Conservation (phyloP, 2,113 vertebrate species). For the Butorides virescens region DNA sequence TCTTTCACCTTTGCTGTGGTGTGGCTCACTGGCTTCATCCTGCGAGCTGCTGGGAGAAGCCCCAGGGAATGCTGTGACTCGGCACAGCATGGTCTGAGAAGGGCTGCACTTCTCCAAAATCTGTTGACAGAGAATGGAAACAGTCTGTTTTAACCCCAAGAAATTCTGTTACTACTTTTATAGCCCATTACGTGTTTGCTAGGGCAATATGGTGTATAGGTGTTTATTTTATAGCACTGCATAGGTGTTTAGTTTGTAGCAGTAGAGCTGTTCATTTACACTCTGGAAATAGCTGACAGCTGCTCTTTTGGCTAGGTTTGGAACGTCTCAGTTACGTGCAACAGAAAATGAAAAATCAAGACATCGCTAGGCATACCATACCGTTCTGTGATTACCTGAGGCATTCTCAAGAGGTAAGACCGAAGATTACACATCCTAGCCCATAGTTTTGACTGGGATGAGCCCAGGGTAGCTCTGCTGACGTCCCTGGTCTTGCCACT, state of each 20-base stretch:
- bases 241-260: background rate
- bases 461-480: background rate
- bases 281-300: background rate
- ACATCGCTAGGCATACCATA: slow-evolving; percentile 3
- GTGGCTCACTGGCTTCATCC: background rate
- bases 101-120: background rate
- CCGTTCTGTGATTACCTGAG: slow-evolving; percentile 63
- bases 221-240: background rate
- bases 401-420: slow-evolving; percentile 70
- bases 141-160: background rate
- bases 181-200: background rate
- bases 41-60: background rate
- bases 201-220: background rate
- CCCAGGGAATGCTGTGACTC: background rate
- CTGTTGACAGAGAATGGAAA: background rate
- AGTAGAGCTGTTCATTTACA: background rate
- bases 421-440: background rate
- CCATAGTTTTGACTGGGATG: background rate
- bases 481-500: background rate
- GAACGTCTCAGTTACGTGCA: slow-evolving; percentile 75
- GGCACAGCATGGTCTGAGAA: background rate
- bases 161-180: background rate
- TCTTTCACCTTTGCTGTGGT: background rate
- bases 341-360: slow-evolving; percentile 71
- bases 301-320: slow-evolving; percentile 76